Percentiles rank a stretch among this genome's conserved stretches.
Evolutionary conservation across 2,888 invertebrate species (phyloP).

Genomic region (Pachymerium ferrugineum): DNA sequence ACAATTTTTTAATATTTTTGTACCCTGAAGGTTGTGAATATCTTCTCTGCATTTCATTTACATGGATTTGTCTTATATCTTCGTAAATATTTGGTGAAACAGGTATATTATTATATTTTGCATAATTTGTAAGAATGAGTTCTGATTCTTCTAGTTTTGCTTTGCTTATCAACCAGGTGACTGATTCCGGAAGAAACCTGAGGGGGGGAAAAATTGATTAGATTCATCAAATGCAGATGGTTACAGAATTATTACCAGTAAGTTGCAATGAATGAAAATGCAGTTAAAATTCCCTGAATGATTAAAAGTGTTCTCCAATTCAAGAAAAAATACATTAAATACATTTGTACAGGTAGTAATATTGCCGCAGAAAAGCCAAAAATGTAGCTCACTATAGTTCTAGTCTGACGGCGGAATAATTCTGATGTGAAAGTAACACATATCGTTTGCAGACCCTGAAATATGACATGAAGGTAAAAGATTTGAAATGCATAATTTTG

Average conservation of each 20-base stretch:
- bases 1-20: neutral
- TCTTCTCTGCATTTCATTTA: neutral
- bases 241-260: neutral
- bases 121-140: neutral
- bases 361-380: constrained; percentile 1
- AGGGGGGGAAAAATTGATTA: neutral
- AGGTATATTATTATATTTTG: neutral
- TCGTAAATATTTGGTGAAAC: neutral
- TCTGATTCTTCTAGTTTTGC: neutral
- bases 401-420: neutral
- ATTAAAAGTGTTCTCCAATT: neutral
- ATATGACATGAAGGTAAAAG: neutral
- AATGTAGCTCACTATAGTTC: neutral
- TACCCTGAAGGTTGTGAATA: neutral
- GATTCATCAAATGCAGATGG: neutral
- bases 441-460: neutral
- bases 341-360: neutral
- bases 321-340: neutral
- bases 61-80: neutral
- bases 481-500: neutral
- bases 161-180: neutral
- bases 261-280: neutral
- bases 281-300: neutral
- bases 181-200: neutral
- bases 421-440: neutral